Evolutionary conservation across 2,888 invertebrate species (phyloP).

Genomic region (Osmoderma eremita): DNA sequence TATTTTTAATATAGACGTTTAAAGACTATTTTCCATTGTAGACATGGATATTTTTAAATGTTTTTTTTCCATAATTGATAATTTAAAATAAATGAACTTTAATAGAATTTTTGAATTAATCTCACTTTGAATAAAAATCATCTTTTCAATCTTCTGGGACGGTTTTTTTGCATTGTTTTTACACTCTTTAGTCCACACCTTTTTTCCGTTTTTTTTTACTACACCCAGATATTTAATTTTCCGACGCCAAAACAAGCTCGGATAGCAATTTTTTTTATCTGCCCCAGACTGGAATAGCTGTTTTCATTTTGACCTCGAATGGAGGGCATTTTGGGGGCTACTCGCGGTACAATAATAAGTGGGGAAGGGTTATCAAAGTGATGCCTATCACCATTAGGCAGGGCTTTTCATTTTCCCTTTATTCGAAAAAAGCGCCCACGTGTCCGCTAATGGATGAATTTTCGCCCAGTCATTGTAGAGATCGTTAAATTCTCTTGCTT

Average conservation of each 20-base stretch:
- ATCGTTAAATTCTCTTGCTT: slow-evolving; percentile 6
- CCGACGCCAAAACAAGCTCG: not conserved
- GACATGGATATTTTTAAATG: too few species aligned
- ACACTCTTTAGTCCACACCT: not conserved
- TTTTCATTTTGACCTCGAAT: slow-evolving; percentile 4
- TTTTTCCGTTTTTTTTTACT: not conserved
- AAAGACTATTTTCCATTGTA: too few species aligned
- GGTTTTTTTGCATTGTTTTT: too few species aligned
- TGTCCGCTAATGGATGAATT: slow-evolving; percentile 20
- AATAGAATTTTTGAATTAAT: too few species aligned
- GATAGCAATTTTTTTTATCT: too few species aligned
- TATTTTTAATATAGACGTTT: too few species aligned
- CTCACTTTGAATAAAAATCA: too few species aligned
- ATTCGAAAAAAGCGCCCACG: slow-evolving; percentile 11
- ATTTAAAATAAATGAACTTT: too few species aligned
- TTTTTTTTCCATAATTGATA: too few species aligned
- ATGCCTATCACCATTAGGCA: slow-evolving; percentile 11
- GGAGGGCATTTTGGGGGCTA: not conserved
- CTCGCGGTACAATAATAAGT: not conserved
- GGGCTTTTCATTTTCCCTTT: slow-evolving; percentile 22
- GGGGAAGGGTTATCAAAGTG: slow-evolving; percentile 16
- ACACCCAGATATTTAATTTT: not conserved
- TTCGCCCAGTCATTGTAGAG: slow-evolving; percentile 21
- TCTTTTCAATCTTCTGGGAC: not conserved
- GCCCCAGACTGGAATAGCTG: not conserved